Evolutionary conservation across 2,888 invertebrate species (phyloP), one percentile per base, ranked within the genome.

Genomic region (Syrphus vitripennis): DNA sequence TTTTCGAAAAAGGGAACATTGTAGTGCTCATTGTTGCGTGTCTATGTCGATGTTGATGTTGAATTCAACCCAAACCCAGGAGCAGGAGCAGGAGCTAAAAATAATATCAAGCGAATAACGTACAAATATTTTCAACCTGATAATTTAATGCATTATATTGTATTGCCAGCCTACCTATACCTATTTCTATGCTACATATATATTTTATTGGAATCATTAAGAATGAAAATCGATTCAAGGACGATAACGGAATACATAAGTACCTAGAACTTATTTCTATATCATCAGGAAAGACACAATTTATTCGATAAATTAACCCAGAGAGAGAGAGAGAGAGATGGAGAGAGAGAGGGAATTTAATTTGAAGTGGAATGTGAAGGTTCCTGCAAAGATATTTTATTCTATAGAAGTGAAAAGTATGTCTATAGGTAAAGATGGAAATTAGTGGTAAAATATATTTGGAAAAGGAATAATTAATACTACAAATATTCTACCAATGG

Each of bases 201-300:
- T 34, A 72, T 65, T 78, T 83, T 61, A 67, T 67, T 48, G 75
- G 70, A 50, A 70, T 79, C 63, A 76, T 79, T 75, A 79, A 57
- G 65, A 70, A 65, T 74, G 63, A 65, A 75, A 79, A 83, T 83
- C 79, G 83, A 83, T 79, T 67, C 67, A 67, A 67, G 67, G 67
- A 67, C 67, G 48, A 50, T 50, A 42, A 2, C 5, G 21, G 67
- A 67, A 67, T 67, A 31, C 31, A 34, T 24, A 67, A 67, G 67
- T 67, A 50, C 34, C 50, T 12, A 63, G 29, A 26, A 42, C 12
- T 65, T 45, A 45, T 65, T 16, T 63, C 42, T 31, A 21, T 31
- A 21, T 7, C 14, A 31, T 50, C 48, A 24, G 67, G 24, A 50
- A 48, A 50, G 31, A 67, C 50, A 67, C 31, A 50, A 65, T 75